phyloP scores from a whole-genome alignment of 2,797 vertebrate species.

The Brachymystax lenok region DNA sequence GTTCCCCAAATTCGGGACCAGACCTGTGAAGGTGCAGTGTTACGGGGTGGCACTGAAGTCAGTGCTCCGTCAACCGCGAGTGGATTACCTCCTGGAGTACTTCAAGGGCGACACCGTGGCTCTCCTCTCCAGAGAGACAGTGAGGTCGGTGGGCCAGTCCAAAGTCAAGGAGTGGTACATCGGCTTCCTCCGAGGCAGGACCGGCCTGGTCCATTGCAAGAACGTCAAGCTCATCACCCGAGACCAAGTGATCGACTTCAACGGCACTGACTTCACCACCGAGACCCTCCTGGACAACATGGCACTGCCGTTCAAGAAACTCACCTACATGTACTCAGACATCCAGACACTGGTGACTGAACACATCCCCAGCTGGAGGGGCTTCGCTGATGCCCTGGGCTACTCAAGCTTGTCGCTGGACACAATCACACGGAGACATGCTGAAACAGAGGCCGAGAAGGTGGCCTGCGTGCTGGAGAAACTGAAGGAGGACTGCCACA shows the following conservation, averaged over 20 bases:
- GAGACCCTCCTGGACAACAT: slow-evolving; percentile 87
- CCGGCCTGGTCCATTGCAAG: slow-evolving; percentile 91
- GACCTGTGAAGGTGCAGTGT: slow-evolving; percentile 75
- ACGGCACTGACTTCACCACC: slow-evolving; percentile 79
- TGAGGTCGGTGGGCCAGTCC: slow-evolving; percentile 88
- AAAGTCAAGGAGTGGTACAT: slow-evolving; percentile 97
- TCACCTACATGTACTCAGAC: slow-evolving; percentile 95
- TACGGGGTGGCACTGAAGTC: slow-evolving; percentile 91
- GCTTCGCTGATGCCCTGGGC: slow-evolving; percentile 84
- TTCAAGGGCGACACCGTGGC: slow-evolving; percentile 95
- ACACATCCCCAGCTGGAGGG: slow-evolving; percentile 85
- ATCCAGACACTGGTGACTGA: slow-evolving; percentile 89
- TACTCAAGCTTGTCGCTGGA: slow-evolving; percentile 81
- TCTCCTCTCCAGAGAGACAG: slow-evolving; percentile 85
- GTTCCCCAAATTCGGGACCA: slow-evolving; percentile 83
- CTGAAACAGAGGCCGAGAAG: slow-evolving; percentile 85
- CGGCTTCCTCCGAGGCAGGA: slow-evolving; percentile 85
- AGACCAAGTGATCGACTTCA: slow-evolving; percentile 88
- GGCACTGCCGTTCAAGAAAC: slow-evolving; percentile 87
- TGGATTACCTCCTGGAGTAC: slow-evolving; percentile 94
- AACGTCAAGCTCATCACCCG: slow-evolving; percentile 90
- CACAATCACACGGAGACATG: slow-evolving; percentile 71
- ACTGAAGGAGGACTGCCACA: slow-evolving; percentile 95
- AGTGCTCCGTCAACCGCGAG: slow-evolving; percentile 87
- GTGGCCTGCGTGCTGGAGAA: slow-evolving; percentile 88